A percentile compares a stretch with the other conserved stretches of the same genome.
These are phyloP conservation scores for Dasysyrphus tricinctus DNA, from an alignment of 2,888 invertebrate genomes.

Conservation along the genomic window DNA sequence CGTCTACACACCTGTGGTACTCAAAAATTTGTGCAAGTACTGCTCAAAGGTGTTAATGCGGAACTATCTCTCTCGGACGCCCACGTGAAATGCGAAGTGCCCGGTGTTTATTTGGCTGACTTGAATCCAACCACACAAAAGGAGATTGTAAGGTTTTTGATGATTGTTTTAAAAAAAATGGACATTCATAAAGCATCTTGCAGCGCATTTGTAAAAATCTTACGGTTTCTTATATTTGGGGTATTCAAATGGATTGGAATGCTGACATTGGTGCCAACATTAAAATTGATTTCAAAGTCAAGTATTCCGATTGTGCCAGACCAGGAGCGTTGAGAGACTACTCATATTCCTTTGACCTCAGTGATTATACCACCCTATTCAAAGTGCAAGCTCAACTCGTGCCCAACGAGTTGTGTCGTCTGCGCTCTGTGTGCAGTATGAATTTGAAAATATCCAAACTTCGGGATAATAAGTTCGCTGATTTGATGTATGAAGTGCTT, in stretches of 20 bases:
- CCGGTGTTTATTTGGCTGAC: conserved; percentile 86
- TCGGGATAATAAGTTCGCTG: conserved; percentile 82
- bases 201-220: conserved; percentile 89
- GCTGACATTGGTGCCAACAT: conserved; percentile 86
- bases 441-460: conserved; percentile 89
- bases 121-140: conserved; percentile 87
- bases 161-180: conserved; percentile 4
- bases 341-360: conserved; percentile 90
- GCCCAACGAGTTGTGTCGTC: conserved; percentile 93
- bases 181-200: conserved; percentile 64
- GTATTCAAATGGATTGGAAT: conserved; percentile 87
- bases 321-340: conserved; percentile 83
- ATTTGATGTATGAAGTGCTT: conserved; percentile 96
- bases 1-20: conserved; percentile 92
- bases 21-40: conserved; percentile 93
- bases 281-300: conserved; percentile 87
- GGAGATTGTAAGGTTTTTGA: conserved; percentile 84
- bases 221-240: conserved; percentile 93
- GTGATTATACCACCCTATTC: conserved; percentile 93
- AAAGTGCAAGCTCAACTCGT: conserved; percentile 88
- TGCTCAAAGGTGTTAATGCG: conserved; percentile 86
- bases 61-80: conserved; percentile 84
- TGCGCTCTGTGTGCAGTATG: conserved; percentile 93
- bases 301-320: conserved; percentile 84
- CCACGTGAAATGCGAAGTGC: conserved; percentile 85